Percentiles rank a stretch among this genome's conserved stretches.
Evolutionary conservation across 1,140 invertebrate genomes (phyloP).

Genomic region (Diprion similis): DNA sequence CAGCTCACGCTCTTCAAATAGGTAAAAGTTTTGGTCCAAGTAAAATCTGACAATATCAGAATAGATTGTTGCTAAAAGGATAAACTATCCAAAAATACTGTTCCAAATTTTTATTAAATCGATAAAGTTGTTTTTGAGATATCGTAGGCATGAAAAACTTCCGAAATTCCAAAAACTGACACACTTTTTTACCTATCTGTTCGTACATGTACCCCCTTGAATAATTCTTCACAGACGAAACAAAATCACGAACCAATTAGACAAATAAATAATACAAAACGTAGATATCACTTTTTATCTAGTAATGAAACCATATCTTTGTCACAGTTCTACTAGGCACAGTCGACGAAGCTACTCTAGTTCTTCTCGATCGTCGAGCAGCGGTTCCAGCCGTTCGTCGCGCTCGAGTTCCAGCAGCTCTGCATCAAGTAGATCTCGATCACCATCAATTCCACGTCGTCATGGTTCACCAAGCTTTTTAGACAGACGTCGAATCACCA

Average conservation of each 20-base stretch:
- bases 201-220: too few relatives aligned
- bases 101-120: too few relatives aligned
- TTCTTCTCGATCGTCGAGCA: slow-evolving; percentile 52
- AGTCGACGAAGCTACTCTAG: slow-evolving; percentile 54
- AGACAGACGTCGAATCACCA: slow-evolving; percentile 88
- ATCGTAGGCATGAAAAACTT: not conserved
- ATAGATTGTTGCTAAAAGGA: slow-evolving; percentile 13
- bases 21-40: slow-evolving; percentile 31
- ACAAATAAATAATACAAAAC: not conserved
- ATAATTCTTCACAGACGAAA: too few relatives aligned
- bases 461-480: slow-evolving; percentile 90
- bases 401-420: slow-evolving; percentile 47
- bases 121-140: not conserved
- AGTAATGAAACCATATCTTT: not conserved
- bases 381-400: slow-evolving; percentile 44
- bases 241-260: too few relatives aligned
- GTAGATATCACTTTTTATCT: slow-evolving; percentile 14
- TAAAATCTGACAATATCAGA: slow-evolving; percentile 10
- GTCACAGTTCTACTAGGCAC: slow-evolving; percentile 43
- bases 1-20: slow-evolving; percentile 50
- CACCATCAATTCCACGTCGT: slow-evolving; percentile 85
- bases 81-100: slow-evolving; percentile 5
- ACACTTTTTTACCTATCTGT: too few relatives aligned
- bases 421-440: slow-evolving; percentile 70
- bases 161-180: too few relatives aligned